Percentiles rank a stretch among this genome's conserved stretches.
phyloP scores from a whole-genome alignment of 2,113 vertebrate species.

The Uria lomvia region DNA sequence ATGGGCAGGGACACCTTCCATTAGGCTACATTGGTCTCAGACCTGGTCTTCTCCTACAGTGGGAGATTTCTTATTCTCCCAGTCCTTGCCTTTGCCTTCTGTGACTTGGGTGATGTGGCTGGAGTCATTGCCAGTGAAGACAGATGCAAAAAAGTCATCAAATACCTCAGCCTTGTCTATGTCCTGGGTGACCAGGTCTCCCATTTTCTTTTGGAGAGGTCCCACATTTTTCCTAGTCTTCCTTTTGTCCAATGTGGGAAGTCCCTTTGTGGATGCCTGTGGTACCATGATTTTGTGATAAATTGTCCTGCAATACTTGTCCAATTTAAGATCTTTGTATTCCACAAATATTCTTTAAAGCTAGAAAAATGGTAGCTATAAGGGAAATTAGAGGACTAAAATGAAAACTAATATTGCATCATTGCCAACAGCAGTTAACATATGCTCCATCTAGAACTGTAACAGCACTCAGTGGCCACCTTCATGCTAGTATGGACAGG shows the following conservation, averaged over 20 bases:
- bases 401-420: background rate
- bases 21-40: background rate
- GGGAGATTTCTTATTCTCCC: background rate
- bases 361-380: background rate
- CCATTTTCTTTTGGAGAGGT: background rate
- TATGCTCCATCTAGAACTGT: background rate
- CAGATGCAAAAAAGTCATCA: background rate
- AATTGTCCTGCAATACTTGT: background rate
- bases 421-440: background rate
- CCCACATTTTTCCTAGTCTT: background rate
- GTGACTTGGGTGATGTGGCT: background rate
- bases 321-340: background rate
- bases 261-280: background rate
- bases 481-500: background rate
- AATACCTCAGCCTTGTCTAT: background rate
- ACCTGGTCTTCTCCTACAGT: background rate
- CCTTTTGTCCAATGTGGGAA: background rate
- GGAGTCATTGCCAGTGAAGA: background rate
- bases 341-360: background rate
- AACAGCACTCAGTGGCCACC: background rate
- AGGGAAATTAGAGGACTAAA: background rate
- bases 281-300: background rate
- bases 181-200: background rate
- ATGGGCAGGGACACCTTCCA: background rate
- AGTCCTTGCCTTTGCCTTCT: background rate